These are phyloP conservation scores for Premnoplex brunnescens DNA, from an alignment of 2,797 vertebrate genomes.

Conservation along the genomic window DNA sequence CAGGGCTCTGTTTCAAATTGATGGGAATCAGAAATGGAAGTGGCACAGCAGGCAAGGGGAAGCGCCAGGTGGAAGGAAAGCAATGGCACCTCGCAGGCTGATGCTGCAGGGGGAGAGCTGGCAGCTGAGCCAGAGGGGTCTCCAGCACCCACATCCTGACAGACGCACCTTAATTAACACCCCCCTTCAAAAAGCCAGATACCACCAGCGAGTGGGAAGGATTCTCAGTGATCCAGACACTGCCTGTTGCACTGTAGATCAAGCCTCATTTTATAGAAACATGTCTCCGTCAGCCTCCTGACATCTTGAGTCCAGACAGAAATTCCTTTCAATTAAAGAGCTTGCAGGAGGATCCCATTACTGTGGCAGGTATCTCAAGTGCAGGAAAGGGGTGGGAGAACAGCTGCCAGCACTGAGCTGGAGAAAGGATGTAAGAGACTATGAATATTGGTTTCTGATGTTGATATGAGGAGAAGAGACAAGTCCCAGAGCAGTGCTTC, in stretches of 20 bases:
- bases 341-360: slow-evolving; percentile 36
- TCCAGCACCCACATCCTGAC: neutral
- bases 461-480: neutral
- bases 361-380: neutral
- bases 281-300: slow-evolving; percentile 35
- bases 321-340: slow-evolving; percentile 65
- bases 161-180: neutral
- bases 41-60: slow-evolving; percentile 2
- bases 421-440: neutral
- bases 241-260: slow-evolving; percentile 50
- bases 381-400: neutral
- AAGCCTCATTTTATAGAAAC: slow-evolving; percentile 54
- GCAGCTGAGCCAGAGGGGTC: neutral
- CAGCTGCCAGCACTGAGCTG: neutral
- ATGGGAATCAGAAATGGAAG: slow-evolving; percentile 55
- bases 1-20: slow-evolving; percentile 55
- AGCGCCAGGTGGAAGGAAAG: neutral
- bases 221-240: slow-evolving; percentile 16
- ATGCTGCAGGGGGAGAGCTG: neutral
- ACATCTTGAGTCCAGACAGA: slow-evolving; percentile 55
- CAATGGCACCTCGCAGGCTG: neutral
- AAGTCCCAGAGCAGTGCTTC: neutral
- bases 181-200: neutral
- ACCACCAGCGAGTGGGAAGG: neutral
- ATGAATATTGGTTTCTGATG: neutral